phyloP scores from a whole-genome alignment of 35 echinoderm and acorn worm genomes.

The Ophioderma brevispina region DNA sequence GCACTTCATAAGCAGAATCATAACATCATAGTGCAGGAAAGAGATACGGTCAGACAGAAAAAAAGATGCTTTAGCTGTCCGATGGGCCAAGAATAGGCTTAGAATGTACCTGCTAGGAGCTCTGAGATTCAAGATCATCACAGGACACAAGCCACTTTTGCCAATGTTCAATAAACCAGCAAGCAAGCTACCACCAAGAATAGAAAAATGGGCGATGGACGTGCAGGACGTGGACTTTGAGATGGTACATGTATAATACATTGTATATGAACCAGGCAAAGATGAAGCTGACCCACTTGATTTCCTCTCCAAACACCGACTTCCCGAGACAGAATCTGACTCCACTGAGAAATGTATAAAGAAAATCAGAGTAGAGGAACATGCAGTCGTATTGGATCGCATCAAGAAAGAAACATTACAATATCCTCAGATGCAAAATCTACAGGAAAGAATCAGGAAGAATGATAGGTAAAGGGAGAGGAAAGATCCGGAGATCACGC shows the following conservation, averaged over 20 bases:
- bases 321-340: conserved; percentile 25
- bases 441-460: conserved; percentile 1
- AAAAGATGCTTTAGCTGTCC: conserved; percentile 44
- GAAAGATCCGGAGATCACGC: conserved; percentile 13
- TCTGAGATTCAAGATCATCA: conserved; percentile 41
- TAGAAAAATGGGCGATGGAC: conserved; percentile 42
- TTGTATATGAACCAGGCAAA: conserved; percentile 65
- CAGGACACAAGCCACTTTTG: conserved; percentile 36
- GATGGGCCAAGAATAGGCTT: conserved; percentile 32
- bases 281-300: conserved; percentile 42
- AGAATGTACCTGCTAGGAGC: conserved; percentile 41
- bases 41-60: conserved; percentile 44
- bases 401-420: conserved; percentile 16
- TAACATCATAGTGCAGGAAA: conserved; percentile 54
- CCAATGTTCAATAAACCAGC: conserved; percentile 41
- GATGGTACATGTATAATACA: conserved; percentile 38
- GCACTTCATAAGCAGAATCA: conserved; percentile 45
- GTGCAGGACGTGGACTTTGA: conserved; percentile 61
- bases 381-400: conserved; percentile 17
- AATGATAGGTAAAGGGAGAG: conserved; percentile 15
- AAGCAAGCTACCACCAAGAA: conserved; percentile 33
- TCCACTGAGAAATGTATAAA: conserved; percentile 29
- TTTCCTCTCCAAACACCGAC: conserved; percentile 58
- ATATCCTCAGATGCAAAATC: conserved; percentile 7
- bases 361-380: not conserved